Conservation (phyloP, 2,113 vertebrate genomes). For the Neodon shergylaensis region DNA sequence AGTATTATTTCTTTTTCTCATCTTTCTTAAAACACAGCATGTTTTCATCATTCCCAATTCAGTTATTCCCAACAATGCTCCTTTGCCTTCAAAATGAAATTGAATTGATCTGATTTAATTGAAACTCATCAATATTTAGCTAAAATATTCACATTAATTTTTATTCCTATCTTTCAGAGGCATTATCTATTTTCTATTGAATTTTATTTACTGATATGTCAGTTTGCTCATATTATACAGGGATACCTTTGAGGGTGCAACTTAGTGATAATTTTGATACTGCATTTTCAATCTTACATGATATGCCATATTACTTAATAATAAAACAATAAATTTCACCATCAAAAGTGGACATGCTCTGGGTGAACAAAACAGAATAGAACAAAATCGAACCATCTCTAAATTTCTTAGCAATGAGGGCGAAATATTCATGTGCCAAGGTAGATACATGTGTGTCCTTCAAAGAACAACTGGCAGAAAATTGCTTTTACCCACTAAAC, state of each 20-base stretch:
- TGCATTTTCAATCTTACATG: not conserved
- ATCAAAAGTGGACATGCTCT: not conserved
- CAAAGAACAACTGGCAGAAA: not conserved
- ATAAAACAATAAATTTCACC: slow-evolving; percentile 12
- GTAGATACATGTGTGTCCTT: not conserved
- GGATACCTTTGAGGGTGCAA: not conserved
- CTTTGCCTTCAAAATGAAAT: not conserved
- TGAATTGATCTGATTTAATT: slow-evolving; percentile 16
- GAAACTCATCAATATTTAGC: not conserved
- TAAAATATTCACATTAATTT: not conserved
- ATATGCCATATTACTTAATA: not conserved
- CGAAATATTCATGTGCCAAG: not conserved
- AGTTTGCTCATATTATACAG: not conserved
- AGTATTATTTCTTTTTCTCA: not conserved
- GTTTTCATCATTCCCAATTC: not conserved
- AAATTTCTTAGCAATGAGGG: not conserved
- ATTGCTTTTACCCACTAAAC: not conserved
- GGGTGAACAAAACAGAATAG: not conserved
- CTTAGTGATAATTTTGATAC: slow-evolving; percentile 31
- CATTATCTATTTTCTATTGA: not conserved
- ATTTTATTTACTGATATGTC: not conserved
- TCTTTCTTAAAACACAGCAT: slow-evolving; percentile 17
- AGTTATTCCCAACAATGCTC: not conserved
- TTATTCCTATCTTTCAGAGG: not conserved
- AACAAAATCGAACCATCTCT: not conserved